Conservation (phyloP, 2,113 vertebrate species). For the Notarius quadriscutis region DNA sequence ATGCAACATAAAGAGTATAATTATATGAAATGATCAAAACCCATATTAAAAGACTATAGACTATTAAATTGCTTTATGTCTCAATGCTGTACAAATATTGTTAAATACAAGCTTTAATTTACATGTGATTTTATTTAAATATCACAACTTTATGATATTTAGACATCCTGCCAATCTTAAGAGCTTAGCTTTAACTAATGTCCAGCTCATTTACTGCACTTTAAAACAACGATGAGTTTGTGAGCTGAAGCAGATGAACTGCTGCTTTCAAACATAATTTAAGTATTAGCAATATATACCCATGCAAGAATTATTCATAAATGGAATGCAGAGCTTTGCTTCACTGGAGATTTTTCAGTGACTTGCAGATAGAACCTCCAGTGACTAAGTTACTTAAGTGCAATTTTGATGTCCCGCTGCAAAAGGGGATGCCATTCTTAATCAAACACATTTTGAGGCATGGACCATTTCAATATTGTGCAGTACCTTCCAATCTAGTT, state of each 20-base stretch:
- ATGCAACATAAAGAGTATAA: not conserved
- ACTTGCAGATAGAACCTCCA: not conserved
- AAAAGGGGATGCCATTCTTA: conserved; percentile 55
- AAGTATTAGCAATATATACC: not conserved
- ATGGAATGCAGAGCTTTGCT: not conserved
- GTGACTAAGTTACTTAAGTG: not conserved
- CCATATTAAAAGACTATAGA: not conserved
- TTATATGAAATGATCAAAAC: not conserved
- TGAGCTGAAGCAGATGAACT: not conserved
- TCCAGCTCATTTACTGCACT: not conserved
- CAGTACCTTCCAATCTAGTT: conserved; percentile 66
- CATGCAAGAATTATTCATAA: not conserved
- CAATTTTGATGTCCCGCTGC: conserved; percentile 46
- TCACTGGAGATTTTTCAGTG: not conserved
- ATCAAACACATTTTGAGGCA: conserved; percentile 60
- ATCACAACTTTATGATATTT: not conserved
- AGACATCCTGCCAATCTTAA: not conserved
- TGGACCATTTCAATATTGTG: conserved; percentile 62
- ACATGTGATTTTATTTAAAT: not conserved
- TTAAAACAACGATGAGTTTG: not conserved
- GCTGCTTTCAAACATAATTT: not conserved
- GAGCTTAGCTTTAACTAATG: not conserved
- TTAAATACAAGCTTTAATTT: not conserved
- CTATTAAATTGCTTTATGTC: not conserved
- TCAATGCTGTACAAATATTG: not conserved